Evolutionary conservation across 2,113 vertebrate genomes (phyloP).

Genomic region (Nycticryphes semicollaris): DNA sequence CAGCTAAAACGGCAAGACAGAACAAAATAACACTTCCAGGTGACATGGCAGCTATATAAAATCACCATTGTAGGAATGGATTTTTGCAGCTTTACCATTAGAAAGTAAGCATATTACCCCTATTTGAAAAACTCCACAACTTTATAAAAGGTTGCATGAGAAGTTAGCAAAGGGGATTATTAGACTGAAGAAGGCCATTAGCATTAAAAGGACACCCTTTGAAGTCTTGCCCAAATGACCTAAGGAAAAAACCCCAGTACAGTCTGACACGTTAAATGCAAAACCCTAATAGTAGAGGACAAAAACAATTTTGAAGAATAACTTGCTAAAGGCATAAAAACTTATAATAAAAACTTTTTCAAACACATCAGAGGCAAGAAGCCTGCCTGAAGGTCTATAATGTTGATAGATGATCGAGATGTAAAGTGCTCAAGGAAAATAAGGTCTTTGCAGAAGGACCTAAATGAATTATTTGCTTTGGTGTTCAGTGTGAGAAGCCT

Average conservation of each 20-base stretch:
- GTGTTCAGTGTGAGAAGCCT: conserved; percentile 38
- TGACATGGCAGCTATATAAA: neutral
- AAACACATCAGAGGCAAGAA: conserved; percentile 52
- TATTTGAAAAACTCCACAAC: neutral
- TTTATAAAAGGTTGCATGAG: neutral
- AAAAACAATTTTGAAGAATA: conserved; percentile 66
- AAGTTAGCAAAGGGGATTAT: neutral
- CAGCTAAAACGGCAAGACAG: neutral
- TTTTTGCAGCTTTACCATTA: neutral
- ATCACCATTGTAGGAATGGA: neutral
- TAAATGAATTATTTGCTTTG: conserved; percentile 65
- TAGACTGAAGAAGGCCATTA: conserved; percentile 6
- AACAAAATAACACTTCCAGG: neutral
- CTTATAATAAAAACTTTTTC: conserved; percentile 65
- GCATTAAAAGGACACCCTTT: conserved; percentile 33
- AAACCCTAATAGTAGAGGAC: conserved; percentile 32
- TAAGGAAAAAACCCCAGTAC: neutral
- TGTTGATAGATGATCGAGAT: conserved; percentile 70
- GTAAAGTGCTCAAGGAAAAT: conserved; percentile 64
- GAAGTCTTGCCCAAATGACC: conserved; percentile 44
- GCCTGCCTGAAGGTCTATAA: conserved; percentile 48
- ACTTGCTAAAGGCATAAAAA: conserved; percentile 66
- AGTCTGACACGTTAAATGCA: conserved; percentile 39
- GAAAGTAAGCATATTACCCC: neutral
- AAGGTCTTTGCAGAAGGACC: conserved; percentile 42